These are phyloP conservation scores for Tricholauxania praeusta DNA, from an alignment of 2,888 invertebrate genomes.

Conservation along the genomic window DNA sequence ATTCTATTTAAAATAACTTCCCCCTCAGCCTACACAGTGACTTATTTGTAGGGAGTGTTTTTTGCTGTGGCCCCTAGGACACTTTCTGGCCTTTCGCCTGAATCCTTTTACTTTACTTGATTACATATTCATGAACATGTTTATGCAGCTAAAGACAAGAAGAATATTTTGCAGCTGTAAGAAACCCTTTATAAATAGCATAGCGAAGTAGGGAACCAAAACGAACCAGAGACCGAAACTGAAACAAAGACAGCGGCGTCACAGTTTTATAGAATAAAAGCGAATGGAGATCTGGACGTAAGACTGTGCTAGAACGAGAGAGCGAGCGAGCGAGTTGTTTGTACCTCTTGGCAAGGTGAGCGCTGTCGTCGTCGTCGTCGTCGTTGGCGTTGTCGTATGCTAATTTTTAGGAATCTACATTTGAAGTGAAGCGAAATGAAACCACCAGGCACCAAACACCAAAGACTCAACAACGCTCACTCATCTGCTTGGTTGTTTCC, in stretches of 20 bases:
- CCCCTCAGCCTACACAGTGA: too few relatives aligned
- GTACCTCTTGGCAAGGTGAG: background rate
- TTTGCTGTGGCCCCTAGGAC: too few relatives aligned
- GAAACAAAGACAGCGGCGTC: too few relatives aligned
- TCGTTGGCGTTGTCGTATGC: slow-evolving; percentile 14
- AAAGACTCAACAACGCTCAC: background rate
- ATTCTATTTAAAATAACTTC: too few relatives aligned
- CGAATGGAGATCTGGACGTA: background rate
- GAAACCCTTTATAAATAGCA: background rate
- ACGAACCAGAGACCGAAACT: too few relatives aligned
- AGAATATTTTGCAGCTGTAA: slow-evolving; percentile 16
- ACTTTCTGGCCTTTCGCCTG: background rate
- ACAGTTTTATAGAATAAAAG: background rate
- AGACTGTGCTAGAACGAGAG: background rate
- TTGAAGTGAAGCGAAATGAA: slow-evolving; percentile 28
- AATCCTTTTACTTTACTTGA: slow-evolving; percentile 10
- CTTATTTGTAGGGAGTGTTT: too few relatives aligned
- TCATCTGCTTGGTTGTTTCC: slow-evolving; percentile 2
- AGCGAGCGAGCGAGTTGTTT: background rate
- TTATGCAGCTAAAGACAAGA: slow-evolving; percentile 5
- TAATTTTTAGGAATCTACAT: slow-evolving; percentile 33
- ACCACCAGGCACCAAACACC: background rate
- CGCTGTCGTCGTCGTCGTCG: background rate
- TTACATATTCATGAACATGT: slow-evolving; percentile 21
- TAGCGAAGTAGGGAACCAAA: too few relatives aligned